These are phyloP conservation scores for Setophaga kirtlandii DNA, from an alignment of 2,113 vertebrate genomes.

Conservation along the genomic window DNA sequence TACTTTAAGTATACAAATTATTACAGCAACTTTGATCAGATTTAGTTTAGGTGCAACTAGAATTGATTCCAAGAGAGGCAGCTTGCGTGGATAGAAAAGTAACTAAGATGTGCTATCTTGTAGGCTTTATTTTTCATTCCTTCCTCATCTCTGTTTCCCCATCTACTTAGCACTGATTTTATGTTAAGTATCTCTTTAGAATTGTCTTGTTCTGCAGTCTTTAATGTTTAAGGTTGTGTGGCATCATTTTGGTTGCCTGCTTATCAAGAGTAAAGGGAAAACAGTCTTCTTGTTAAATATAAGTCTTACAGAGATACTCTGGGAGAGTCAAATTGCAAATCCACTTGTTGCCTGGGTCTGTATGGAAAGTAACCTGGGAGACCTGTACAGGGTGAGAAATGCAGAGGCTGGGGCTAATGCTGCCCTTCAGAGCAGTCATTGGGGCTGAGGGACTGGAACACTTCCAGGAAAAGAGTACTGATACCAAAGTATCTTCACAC, in stretches of 20 bases:
- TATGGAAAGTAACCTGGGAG: neutral
- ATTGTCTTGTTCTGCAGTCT: neutral
- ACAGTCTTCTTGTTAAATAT: neutral
- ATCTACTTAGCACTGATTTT: conserved; percentile 9
- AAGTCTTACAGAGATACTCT: neutral
- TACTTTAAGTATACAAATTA: conserved; percentile 49
- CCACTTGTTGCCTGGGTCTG: rapidly evolving
- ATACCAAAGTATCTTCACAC: conserved; percentile 49
- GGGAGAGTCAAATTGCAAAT: neutral
- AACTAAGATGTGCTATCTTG: neutral
- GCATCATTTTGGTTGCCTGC: neutral
- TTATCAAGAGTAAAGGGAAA: neutral
- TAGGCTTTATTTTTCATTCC: neutral
- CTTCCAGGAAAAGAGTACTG: conserved; percentile 30
- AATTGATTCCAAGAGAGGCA: conserved; percentile 18
- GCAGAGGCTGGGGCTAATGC: neutral
- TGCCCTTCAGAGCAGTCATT: neutral
- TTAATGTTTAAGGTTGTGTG: neutral
- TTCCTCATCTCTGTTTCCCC: neutral
- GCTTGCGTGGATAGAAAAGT: neutral
- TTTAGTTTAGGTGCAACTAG: conserved; percentile 40
- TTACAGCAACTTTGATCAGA: conserved; percentile 32
- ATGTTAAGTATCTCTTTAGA: neutral
- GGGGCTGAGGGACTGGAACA: neutral
- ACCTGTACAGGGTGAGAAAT: neutral